Conservation (phyloP, 2,797 vertebrate species). For the Enteromius radiatus region DNA sequence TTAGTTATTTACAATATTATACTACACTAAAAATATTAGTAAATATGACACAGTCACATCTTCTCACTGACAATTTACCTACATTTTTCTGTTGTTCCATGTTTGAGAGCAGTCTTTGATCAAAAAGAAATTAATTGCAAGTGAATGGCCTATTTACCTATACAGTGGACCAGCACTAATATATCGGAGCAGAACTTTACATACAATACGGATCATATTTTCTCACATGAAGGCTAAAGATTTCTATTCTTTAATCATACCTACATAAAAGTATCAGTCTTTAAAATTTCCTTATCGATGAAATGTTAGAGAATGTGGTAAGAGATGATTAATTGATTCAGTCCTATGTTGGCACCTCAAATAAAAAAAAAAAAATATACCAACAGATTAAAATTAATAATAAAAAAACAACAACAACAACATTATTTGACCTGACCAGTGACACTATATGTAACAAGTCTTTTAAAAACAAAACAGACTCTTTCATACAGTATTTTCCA, state of each 20-base stretch:
- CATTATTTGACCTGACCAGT: constrained; percentile 16
- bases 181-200: background rate
- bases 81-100: background rate
- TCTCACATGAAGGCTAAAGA: constrained; percentile 6
- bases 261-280: constrained; percentile 3
- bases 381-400: background rate
- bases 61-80: constrained; percentile 10
- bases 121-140: background rate
- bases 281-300: background rate
- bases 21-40: constrained; percentile 4
- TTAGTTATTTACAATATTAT: constrained; percentile 24
- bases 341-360: background rate
- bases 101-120: background rate
- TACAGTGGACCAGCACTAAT: constrained; percentile 27
- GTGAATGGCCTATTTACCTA: background rate
- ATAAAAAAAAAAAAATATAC: background rate
- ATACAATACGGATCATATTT: constrained; percentile 25
- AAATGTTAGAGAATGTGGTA: constrained; percentile 22
- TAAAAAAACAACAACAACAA: background rate
- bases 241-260: background rate
- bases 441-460: background rate
- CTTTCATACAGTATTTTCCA: background rate
- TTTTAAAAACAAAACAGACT: constrained; percentile 11
- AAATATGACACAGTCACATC: constrained; percentile 12
- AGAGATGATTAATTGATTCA: constrained; percentile 2